These are phyloP conservation scores for Isurus oxyrinchus DNA, from an alignment of 2,113 vertebrate species.

Conservation along the genomic window DNA sequence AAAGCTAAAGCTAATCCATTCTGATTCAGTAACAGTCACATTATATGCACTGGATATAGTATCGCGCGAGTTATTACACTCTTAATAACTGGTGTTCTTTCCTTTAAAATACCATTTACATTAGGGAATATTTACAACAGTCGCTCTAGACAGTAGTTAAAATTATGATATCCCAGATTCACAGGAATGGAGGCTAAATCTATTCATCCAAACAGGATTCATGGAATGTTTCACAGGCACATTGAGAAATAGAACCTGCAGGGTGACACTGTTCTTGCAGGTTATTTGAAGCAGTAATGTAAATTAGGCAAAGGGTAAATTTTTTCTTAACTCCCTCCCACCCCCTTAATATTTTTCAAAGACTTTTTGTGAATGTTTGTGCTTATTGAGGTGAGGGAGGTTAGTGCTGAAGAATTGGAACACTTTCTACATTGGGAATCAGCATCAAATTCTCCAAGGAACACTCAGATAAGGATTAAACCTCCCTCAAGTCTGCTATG, in stretches of 20 bases:
- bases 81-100: background rate
- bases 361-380: background rate
- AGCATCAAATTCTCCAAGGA: background rate
- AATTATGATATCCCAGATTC: background rate
- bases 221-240: background rate
- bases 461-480: background rate
- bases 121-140: background rate
- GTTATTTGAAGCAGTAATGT: background rate
- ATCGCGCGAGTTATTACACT: background rate
- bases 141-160: background rate
- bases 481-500: background rate
- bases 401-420: background rate
- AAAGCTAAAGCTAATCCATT: background rate
- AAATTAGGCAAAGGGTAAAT: background rate
- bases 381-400: background rate
- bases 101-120: constrained; percentile 29
- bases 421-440: background rate
- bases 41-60: constrained; percentile 15
- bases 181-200: background rate
- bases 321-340: background rate
- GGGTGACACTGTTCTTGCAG: background rate
- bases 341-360: background rate
- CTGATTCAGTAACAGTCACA: constrained; percentile 30
- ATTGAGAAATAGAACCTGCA: background rate
- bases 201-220: background rate